Evolutionary conservation across 2,888 invertebrate species (phyloP), one percentile per base, ranked within the genome.

Genomic region (Metallyticus violacea): DNA sequence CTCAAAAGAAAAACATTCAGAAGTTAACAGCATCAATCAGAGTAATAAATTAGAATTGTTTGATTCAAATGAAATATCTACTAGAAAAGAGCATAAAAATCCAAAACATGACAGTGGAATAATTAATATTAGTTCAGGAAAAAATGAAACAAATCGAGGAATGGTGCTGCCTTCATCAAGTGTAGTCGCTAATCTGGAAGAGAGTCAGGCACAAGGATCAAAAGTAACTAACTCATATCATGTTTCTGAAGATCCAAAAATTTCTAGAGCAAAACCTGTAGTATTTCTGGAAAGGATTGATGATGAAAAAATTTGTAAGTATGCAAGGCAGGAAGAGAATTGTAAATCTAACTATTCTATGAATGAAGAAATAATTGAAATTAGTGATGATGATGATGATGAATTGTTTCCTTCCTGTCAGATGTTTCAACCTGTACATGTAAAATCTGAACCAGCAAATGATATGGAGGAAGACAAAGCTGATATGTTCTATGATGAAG

Each of bases 381-480:
- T 30, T 30, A 7, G 7, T 30, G 30, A 30, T 85, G 93, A 93
- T 90, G 93, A 93, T 89, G 76, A 76, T 22, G 92, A 93, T 85
- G 93, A 93, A 85, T 91, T 93, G 86, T 93, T 94, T 91, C 91
- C 92, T 26, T 89, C 92, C 81, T 93, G 94, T 81, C 92, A 94
- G 78, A 92, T 94, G 2, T 93, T 94, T 92, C 93, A 88, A 91
- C 91, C 3, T 92, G 92, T 89, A 40, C 91, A 92, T 62, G 91
- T 92, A 86, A 89, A 89, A 78, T 91, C 91, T 89, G 87, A 28
- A 85, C n/a, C 30, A 7, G 40, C 25, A 22, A 26, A n/a, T 25
- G 85, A 85, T 78, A n/a, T 7, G 83, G 89, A 89, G 79, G 89
- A 90, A 88, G 89, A 90, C 62, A 90, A 90, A 87, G 91, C 91